Evolutionary conservation across 2,797 vertebrate species (phyloP).

Genomic region (Hybognathus amarus): DNA sequence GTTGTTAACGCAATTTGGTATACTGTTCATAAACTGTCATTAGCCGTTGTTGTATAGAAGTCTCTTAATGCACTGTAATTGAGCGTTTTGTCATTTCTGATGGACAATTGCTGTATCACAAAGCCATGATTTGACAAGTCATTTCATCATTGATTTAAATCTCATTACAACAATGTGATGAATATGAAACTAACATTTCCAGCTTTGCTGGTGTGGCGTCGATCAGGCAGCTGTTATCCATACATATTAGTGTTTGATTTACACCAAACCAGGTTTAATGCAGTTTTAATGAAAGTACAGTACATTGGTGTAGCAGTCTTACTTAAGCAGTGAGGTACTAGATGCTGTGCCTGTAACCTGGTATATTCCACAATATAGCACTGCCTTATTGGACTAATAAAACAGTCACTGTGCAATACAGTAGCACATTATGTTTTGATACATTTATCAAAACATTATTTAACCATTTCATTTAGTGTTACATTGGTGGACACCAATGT

Average conservation of each 20-base stretch:
- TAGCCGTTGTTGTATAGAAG: slow-evolving; percentile 14
- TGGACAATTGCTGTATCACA: slow-evolving; percentile 4
- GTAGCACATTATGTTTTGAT: no score
- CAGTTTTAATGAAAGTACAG: slow-evolving; percentile 32
- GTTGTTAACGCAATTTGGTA: slow-evolving; percentile 15
- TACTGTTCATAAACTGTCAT: slow-evolving; percentile 26
- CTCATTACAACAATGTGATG: slow-evolving; percentile 10
- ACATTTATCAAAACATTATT: neutral
- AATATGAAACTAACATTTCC: neutral
- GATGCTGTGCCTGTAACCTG: neutral
- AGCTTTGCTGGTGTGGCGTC: slow-evolving; percentile 5
- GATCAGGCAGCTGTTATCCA: neutral
- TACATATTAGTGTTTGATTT: slow-evolving; percentile 3
- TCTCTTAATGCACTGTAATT: slow-evolving; percentile 23
- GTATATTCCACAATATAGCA: neutral
- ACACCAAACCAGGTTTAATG: slow-evolving; percentile 6
- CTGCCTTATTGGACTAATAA: neutral
- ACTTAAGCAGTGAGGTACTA: neutral
- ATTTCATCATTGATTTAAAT: slow-evolving; percentile 6
- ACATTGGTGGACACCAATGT: neutral
- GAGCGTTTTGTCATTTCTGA: slow-evolving; percentile 29
- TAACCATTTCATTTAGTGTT: neutral
- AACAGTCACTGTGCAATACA: neutral
- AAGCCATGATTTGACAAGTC: neutral
- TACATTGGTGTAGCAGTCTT: neutral